Conservation (phyloP, 2,113 vertebrate genomes). For the Gobiocypris rarus region DNA sequence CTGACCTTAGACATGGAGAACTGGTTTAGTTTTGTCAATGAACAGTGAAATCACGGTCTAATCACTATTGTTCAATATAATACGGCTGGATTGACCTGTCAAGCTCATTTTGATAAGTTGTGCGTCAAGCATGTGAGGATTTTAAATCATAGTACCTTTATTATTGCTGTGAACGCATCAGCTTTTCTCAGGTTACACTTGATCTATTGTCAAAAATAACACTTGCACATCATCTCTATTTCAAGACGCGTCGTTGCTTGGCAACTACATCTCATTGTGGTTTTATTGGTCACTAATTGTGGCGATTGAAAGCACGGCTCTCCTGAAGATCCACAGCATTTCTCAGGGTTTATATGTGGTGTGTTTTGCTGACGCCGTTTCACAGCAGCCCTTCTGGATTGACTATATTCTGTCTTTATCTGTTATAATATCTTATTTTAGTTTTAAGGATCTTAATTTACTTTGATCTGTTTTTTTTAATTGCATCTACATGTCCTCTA, state of each 20-base stretch:
- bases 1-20: background rate
- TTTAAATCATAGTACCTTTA: background rate
- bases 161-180: background rate
- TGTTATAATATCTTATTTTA: no score
- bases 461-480: background rate
- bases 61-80: background rate
- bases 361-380: background rate
- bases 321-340: background rate
- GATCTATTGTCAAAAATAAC: conserved; percentile 33
- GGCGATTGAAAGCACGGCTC: background rate
- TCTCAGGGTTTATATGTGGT: background rate
- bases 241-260: conserved; percentile 13
- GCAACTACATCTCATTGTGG: conserved; percentile 28
- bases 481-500: background rate
- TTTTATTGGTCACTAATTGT: conserved; percentile 37
- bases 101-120: background rate
- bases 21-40: background rate
- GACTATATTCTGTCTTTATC: background rate
- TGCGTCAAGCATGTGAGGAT: background rate
- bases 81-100: conserved; percentile 7
- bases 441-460: no score
- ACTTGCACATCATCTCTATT: conserved; percentile 2
- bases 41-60: background rate
- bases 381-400: background rate
- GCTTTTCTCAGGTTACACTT: background rate